A percentile compares a stretch with the other conserved stretches of the same genome.
Evolutionary conservation across 1,140 invertebrate genomes (phyloP).

Genomic region (Cataglyphis hispanica): DNA sequence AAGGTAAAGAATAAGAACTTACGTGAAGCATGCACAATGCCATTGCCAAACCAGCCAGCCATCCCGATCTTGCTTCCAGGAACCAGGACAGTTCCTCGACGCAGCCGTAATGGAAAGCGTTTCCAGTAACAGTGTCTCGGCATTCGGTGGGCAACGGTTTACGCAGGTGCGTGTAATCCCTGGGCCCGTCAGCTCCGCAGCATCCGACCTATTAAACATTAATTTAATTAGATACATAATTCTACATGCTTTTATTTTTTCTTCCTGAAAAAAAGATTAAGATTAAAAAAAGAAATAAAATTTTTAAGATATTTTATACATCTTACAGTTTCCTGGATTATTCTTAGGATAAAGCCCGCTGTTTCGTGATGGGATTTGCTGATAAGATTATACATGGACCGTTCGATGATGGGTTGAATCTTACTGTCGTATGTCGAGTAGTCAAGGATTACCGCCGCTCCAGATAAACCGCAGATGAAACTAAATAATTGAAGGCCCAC

Average conservation of each 20-base stretch:
- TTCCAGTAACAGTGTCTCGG: conserved; percentile 94
- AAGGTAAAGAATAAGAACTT: conserved; percentile 78
- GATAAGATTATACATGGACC: conserved; percentile 91
- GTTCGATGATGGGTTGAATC: conserved; percentile 91
- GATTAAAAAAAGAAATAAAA: too few relatives aligned
- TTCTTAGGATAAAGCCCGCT: conserved; percentile 88
- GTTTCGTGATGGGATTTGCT: conserved; percentile 90
- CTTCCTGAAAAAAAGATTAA: neutral
- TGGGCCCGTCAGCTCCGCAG: conserved; percentile 93
- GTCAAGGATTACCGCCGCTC: conserved; percentile 92
- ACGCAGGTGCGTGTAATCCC: conserved; percentile 91
- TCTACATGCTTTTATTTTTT: neutral
- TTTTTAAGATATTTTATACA: too few relatives aligned
- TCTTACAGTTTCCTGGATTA: conserved; percentile 95
- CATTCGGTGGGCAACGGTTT: conserved; percentile 94
- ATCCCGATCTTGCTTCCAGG: conserved; percentile 92
- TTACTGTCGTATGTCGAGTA: conserved; percentile 92
- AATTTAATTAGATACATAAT: conserved; percentile 10
- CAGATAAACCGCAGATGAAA: conserved; percentile 91
- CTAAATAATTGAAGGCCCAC: conserved; percentile 90
- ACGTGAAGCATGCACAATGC: conserved; percentile 91
- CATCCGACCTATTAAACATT: conserved; percentile 90
- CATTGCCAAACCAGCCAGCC: conserved; percentile 93
- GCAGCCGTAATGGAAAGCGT: conserved; percentile 95
- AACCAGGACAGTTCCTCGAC: conserved; percentile 94